A percentile compares a stretch with the other conserved stretches of the same genome.
phyloP scores from a whole-genome alignment of 92 coral and sea anemone genomes.

The Phymanthus crucifer region DNA sequence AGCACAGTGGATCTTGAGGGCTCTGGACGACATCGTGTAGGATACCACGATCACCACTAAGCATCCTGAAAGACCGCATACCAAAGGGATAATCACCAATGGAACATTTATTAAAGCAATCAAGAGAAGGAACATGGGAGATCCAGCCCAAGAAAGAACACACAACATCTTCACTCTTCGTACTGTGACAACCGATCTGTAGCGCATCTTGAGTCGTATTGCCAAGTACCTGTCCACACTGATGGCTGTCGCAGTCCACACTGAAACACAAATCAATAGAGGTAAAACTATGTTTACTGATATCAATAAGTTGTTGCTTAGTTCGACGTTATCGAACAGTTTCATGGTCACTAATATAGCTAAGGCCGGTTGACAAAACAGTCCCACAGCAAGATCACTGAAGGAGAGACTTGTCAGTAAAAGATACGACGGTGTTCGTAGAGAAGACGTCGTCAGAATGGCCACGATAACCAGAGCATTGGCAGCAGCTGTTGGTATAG shows the following conservation, averaged over 20 bases:
- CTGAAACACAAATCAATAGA: neutral
- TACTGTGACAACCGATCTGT: no score
- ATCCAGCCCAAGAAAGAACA: neutral
- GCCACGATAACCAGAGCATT: no score
- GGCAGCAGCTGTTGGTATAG: no score
- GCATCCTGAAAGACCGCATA: neutral
- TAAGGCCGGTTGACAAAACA: neutral
- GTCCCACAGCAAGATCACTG: neutral
- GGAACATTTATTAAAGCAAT: neutral
- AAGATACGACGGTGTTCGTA: no score
- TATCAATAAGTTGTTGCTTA: neutral
- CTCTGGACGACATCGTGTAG: no score
- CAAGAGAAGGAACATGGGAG: neutral
- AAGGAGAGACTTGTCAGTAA: no score
- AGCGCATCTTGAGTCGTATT: no score
- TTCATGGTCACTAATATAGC: neutral
- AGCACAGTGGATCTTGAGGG: no score
- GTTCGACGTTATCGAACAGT: neutral
- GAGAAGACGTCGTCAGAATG: no score
- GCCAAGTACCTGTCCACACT: no score
- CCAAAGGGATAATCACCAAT: neutral
- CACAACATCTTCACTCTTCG: neutral
- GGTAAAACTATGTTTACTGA: neutral
- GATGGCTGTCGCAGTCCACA: slow-evolving; percentile 5
- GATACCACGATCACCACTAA: no score